Conservation (phyloP, 2,797 vertebrate species). For the Pogoniulus pusillus region DNA sequence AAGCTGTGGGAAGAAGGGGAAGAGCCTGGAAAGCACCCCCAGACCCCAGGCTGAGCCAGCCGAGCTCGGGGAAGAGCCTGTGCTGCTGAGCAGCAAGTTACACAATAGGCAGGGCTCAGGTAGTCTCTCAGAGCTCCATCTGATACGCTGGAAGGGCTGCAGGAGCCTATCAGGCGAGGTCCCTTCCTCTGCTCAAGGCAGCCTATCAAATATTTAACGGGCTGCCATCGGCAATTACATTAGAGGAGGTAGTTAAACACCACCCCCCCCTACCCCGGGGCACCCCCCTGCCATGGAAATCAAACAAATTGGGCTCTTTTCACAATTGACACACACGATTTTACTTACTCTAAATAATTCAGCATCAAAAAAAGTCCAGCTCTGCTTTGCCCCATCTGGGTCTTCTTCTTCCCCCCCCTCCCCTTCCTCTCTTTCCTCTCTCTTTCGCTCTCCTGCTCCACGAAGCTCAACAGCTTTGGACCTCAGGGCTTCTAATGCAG, state of each 20-base stretch:
- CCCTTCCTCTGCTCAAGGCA: constrained; percentile 90
- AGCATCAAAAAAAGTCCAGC: constrained; percentile 75
- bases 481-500: constrained; percentile 43
- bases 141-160: constrained; percentile 53
- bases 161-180: constrained; percentile 62
- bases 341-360: constrained; percentile 93
- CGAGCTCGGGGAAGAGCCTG: not conserved
- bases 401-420: not conserved
- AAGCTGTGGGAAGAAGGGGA: no score
- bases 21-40: no score
- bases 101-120: constrained; percentile 32
- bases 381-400: constrained; percentile 71
- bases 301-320: constrained; percentile 88
- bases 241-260: constrained; percentile 92
- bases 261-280: constrained; percentile 78
- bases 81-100: not conserved
- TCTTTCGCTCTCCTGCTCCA: not conserved
- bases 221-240: constrained; percentile 94
- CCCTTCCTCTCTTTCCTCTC: no score
- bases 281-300: constrained; percentile 82
- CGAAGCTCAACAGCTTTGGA: not conserved
- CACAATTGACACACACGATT: constrained; percentile 91
- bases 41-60: no score
- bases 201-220: constrained; percentile 92
- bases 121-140: constrained; percentile 40